Percentiles rank a stretch among this genome's conserved stretches.
These are phyloP conservation scores for Polypterus bichir DNA, from an alignment of 2,113 vertebrate genomes.

Conservation along the genomic window DNA sequence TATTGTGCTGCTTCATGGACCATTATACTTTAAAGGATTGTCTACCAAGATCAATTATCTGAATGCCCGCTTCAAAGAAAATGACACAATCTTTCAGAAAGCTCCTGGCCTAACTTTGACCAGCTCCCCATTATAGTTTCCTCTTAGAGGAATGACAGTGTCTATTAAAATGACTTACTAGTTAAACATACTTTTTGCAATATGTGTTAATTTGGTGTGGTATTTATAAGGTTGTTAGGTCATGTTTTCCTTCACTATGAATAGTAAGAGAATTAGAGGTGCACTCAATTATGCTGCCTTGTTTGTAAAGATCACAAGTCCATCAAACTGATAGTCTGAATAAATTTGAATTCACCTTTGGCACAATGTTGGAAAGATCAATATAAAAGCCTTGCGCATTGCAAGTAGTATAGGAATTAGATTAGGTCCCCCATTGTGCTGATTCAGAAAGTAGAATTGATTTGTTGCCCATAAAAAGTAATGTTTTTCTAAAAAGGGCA, in stretches of 20 bases:
- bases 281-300: constrained; percentile 17
- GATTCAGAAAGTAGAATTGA: constrained; percentile 20
- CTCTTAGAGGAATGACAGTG: too few species aligned
- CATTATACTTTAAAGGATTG: too few species aligned
- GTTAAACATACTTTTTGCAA: too few species aligned
- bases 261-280: constrained; percentile 22
- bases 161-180: too few species aligned
- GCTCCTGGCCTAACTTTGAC: too few species aligned
- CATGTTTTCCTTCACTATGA: constrained; percentile 20
- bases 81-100: too few species aligned
- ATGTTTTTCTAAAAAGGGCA: constrained; percentile 11
- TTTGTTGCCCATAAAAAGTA: constrained; percentile 22
- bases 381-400: constrained; percentile 13
- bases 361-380: constrained; percentile 17
- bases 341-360: constrained; percentile 25
- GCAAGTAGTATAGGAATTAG: constrained; percentile 22
- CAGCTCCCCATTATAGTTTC: too few species aligned
- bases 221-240: background rate
- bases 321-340: constrained; percentile 18
- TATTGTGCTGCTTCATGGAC: too few species aligned
- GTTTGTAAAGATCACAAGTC: constrained; percentile 27
- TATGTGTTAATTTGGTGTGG: background rate
- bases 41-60: too few species aligned
- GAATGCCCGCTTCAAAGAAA: too few species aligned
- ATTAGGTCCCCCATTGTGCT: constrained; percentile 20